Evolutionary conservation across 2,113 vertebrate genomes (phyloP).

Genomic region (Macaca nemestrina): DNA sequence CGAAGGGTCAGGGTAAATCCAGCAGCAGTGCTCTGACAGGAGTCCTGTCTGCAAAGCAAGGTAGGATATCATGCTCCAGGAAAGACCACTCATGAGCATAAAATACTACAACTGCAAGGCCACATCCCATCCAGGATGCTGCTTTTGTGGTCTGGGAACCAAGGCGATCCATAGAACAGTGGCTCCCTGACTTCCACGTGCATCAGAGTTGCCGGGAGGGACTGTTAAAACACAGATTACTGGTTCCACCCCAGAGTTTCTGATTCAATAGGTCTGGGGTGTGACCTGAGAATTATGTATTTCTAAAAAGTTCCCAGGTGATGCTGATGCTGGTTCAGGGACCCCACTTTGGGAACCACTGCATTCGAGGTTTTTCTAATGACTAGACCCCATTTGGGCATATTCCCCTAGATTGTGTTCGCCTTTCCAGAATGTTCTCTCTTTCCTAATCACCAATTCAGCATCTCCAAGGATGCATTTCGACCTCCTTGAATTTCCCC

Average conservation of each 20-base stretch:
- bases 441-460: background rate
- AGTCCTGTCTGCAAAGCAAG: constrained; percentile 97
- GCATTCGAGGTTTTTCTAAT: background rate
- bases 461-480: background rate
- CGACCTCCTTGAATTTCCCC: background rate
- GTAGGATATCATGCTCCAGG: constrained; percentile 76
- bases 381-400: background rate
- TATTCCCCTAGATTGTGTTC: background rate
- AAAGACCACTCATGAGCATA: fast-evolving
- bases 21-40: constrained; percentile 94
- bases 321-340: background rate
- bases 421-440: background rate
- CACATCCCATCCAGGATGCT: fast-evolving
- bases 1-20: constrained; percentile 88
- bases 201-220: background rate
- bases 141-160: background rate
- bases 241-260: background rate
- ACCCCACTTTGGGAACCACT: background rate
- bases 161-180: fast-evolving
- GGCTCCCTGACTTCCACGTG: too few relatives aligned
- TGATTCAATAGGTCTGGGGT: background rate
- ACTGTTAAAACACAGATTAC: background rate
- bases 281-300: background rate
- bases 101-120: fast-evolving
- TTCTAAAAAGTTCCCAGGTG: background rate